A percentile compares a stretch with the other conserved stretches of the same genome.
Evolutionary conservation across 2,888 invertebrate species (phyloP).

Genomic region (Caradrina kadenii): DNA sequence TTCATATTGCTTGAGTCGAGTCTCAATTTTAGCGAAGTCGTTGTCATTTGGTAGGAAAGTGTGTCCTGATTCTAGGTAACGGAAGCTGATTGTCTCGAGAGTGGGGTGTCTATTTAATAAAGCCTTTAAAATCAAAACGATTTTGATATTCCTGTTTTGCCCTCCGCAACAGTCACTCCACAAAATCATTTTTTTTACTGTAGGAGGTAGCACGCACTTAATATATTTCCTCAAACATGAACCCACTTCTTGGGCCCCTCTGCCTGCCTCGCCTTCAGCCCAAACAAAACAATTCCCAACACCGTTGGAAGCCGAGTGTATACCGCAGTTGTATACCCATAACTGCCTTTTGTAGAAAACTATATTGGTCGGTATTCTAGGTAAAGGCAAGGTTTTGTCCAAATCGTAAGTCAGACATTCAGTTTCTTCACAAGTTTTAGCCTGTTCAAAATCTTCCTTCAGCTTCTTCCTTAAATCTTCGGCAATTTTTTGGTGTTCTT

Average conservation of each 20-base stretch:
- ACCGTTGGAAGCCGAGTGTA: conserved; percentile 43
- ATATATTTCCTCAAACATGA: conserved; percentile 44
- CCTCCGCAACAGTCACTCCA: conserved; percentile 33
- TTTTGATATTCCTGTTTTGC: conserved; percentile 25
- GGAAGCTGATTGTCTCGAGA: conserved; percentile 29
- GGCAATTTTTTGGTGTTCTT: conserved; percentile 40
- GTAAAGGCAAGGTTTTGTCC: conserved; percentile 51
- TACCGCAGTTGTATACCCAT: conserved; percentile 49
- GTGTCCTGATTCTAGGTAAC: conserved; percentile 30
- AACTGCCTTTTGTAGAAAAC: conserved; percentile 54
- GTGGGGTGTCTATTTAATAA: conserved; percentile 18
- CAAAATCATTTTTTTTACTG: conserved; percentile 28
- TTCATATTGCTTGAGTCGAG: conserved; percentile 46
- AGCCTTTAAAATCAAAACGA: conserved; percentile 32
- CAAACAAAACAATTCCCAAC: conserved; percentile 39
- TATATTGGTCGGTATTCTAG: conserved; percentile 47
- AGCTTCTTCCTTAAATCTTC: conserved; percentile 40
- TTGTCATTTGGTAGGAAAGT: conserved; percentile 31
- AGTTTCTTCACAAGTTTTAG: conserved; percentile 35
- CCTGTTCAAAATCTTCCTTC: conserved; percentile 43
- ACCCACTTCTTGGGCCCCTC: conserved; percentile 53
- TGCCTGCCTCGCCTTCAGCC: conserved; percentile 48
- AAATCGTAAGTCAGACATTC: conserved; percentile 53
- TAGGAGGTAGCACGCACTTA: conserved; percentile 27
- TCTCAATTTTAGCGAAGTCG: conserved; percentile 36